phyloP scores from a whole-genome alignment of 2,797 vertebrate species.

The Crypturellus tataupa region DNA sequence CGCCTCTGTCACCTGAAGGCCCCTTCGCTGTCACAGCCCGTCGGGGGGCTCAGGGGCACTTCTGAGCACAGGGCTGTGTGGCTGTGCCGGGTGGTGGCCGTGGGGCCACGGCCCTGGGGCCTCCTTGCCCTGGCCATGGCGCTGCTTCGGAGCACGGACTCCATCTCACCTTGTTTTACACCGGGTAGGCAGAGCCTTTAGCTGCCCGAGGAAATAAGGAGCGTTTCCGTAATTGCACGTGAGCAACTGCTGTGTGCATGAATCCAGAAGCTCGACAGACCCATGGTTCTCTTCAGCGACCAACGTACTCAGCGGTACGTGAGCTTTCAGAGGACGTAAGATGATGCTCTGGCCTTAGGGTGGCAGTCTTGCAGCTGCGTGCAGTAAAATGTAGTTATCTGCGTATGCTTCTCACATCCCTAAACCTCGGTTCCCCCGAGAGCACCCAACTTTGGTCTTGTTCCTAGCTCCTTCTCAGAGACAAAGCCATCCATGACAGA shows the following conservation, averaged over 20 bases:
- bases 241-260: neutral
- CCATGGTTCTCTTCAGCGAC: neutral
- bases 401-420: neutral
- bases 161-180: accelerated
- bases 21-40: accelerated
- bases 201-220: neutral
- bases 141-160: accelerated
- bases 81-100: neutral
- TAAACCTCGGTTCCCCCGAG: neutral
- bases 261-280: neutral
- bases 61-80: accelerated
- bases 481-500: constrained; percentile 16
- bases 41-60: accelerated
- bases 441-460: neutral
- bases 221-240: neutral
- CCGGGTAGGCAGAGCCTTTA: accelerated
- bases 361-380: constrained; percentile 61
- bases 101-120: neutral
- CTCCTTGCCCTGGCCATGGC: accelerated
- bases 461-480: constrained; percentile 30
- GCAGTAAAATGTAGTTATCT: neutral
- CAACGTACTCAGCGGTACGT: neutral
- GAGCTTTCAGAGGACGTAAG: neutral
- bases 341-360: constrained; percentile 37
- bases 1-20: accelerated